These are phyloP conservation scores for Coelopa pilipes DNA, from an alignment of 2,888 invertebrate species.

Conservation along the genomic window DNA sequence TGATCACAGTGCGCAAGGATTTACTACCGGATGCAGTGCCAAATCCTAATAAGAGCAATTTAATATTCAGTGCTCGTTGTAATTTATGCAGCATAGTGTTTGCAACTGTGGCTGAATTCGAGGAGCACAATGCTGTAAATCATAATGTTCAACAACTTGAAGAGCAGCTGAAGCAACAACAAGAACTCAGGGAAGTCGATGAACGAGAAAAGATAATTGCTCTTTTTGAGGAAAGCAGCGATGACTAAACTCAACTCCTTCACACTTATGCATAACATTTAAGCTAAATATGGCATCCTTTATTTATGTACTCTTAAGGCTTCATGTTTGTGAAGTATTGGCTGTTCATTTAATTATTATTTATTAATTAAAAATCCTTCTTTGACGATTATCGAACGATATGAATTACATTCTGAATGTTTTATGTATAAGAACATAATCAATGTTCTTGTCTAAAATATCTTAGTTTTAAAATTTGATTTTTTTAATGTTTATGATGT, in stretches of 20 bases:
- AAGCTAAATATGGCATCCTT: too few species aligned
- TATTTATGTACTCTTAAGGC: not conserved
- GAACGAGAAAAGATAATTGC: conserved; percentile 62
- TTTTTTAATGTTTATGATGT: too few species aligned
- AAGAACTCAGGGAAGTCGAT: conserved; percentile 47
- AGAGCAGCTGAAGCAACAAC: conserved; percentile 20
- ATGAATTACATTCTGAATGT: too few species aligned
- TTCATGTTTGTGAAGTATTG: not conserved
- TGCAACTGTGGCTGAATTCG: conserved; percentile 58
- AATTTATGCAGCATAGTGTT: conserved; percentile 60
- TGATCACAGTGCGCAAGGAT: conserved; percentile 45
- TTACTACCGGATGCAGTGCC: conserved; percentile 35
- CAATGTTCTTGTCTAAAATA: not conserved
- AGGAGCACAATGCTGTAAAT: conserved; percentile 59
- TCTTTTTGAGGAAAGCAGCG: conserved; percentile 58
- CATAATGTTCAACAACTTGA: conserved; percentile 51
- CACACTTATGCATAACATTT: too few species aligned
- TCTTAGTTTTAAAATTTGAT: not conserved
- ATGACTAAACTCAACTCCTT: conserved; percentile 11
- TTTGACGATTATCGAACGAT: not conserved
- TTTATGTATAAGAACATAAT: too few species aligned
- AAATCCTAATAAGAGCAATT: conserved; percentile 24
- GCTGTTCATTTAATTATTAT: not conserved
- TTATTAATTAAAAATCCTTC: not conserved
- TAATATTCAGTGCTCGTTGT: conserved; percentile 60